Base-by-base conservation (phyloP, 2,797 vertebrate genomes). In the Lindbergichthys nudifrons region DNA sequence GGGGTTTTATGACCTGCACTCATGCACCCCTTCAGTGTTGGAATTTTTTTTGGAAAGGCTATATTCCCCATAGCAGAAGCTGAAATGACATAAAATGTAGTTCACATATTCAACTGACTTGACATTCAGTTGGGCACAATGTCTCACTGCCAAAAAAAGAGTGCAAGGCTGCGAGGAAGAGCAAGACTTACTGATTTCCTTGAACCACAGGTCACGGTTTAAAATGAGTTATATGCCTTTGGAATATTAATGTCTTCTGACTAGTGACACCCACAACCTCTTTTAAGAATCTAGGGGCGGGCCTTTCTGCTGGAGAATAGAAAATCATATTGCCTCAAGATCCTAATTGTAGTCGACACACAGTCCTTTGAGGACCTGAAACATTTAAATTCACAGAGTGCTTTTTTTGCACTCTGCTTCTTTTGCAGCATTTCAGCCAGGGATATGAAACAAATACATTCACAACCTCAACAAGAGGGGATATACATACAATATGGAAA, bases 151-250 rank as follows among this genome's bases (percentile, higher is more conserved):
- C 56, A 54, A 48, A 51, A 30, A 45, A 79, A 72, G 50, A 43
- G 68, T 18, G 32, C 51, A 19, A 53, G 18, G 59, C 64, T 47
- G 46, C 10, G 6, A 64, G 77, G 48, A 58, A 60, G 69, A 77
- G 60, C 70, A 59, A 41, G 75, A 85, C 83, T 79, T 77, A 65
- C 63, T 81, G 83, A 77, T 83, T 88, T 79, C 58, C 59, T 52
- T 89, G 77, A 85, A 85, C 82, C 39, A 12, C 32, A 70, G 82
- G 86, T 87, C 77, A 83, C 72, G 79, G 68, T 80, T 91, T 82
- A 78, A 88, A 78, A 65, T 60, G 67, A 73, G 67, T 73, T 41
- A 72, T 52, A 42, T 70, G 72, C 62, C 18, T 48, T 67, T 57
- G 64, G 82, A 85, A 82, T 87, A 73, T 77, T 75, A 87, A 87